Evolutionary conservation across 2,888 invertebrate species (phyloP), one percentile per base, ranked within the genome.

Genomic region (Melinopterus prodromus): DNA sequence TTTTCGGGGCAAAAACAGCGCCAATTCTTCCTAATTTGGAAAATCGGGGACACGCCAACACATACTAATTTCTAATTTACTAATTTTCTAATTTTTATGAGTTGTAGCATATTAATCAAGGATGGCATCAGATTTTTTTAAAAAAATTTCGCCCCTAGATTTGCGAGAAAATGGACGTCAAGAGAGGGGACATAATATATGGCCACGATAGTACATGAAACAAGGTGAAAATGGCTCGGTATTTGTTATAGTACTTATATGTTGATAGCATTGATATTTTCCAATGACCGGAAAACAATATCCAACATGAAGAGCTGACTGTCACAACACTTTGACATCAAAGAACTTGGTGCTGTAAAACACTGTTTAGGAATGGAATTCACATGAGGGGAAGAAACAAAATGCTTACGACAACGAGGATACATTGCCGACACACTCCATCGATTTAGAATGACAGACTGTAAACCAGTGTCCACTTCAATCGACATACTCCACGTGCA

Each of bases 231-330:
- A 83, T n/a, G 6, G 76, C 38, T 77, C 77, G 69, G 36, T 15
- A 77, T 6, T 85, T 12, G 81, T 86, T 7, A 81, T 80, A n/a
- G 81, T 84, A n/a, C n/a, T n/a, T n/a, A 1, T 85, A 85, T 76
- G 85, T 86, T 3, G 84, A 86, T 70, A 85, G 86, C 69, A 83
- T 85, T 86, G 6, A 76, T 85, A n/a, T 80, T 79, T 6, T 84
- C 82, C 12, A 79, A 72, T 26, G 75, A 82, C 79, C 4, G n/a
- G 14, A 37, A 76, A 16, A 76, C 72, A 15, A 80, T 83, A 14
- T 69, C 78, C 0, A 26, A 69, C 36, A 70, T 86, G 12, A 80
- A 26, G 69, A 37, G 15, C 4, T 80, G 69, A 16, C 71, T 81
- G 35, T 79, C 77, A 6, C 70, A 53, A 53, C 78, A 78, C 26